Percentiles rank a stretch among this genome's conserved stretches.
Evolutionary conservation across 2,113 vertebrate species (phyloP).

Genomic region (Erythrocebus patas): DNA sequence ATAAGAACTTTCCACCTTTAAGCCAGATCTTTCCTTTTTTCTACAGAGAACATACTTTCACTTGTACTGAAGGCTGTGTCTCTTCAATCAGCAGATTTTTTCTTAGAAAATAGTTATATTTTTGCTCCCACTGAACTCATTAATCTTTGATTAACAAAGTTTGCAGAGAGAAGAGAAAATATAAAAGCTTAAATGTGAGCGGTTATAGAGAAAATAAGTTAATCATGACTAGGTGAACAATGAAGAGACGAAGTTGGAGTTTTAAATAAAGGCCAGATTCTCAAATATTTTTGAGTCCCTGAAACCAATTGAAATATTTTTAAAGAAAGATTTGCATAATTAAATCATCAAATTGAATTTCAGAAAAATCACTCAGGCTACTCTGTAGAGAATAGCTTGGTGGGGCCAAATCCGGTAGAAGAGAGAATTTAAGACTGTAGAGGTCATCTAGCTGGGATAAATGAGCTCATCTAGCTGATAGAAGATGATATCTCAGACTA

Average conservation of each 20-base stretch:
- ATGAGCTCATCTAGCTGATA: neutral
- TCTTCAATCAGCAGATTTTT: neutral
- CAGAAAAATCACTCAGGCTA: neutral
- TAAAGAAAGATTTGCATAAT: neutral
- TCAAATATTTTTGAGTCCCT: neutral
- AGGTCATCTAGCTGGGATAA: too few species aligned
- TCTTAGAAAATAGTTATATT: neutral
- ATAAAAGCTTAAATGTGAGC: neutral
- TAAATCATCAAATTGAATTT: neutral
- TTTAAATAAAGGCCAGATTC: neutral
- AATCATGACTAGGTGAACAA: neutral
- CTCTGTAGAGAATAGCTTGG: neutral
- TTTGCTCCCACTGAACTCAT: neutral
- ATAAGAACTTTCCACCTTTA: neutral
- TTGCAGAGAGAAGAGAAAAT: neutral
- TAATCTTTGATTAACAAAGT: neutral
- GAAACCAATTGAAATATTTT: neutral
- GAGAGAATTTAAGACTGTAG: neutral
- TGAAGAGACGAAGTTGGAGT: neutral
- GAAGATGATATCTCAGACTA: neutral
- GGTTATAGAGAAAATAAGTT: neutral
- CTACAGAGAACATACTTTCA: neutral
- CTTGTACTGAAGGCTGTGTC: neutral
- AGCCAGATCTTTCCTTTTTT: too few species aligned
- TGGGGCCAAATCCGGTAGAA: neutral